A percentile compares a stretch with the other conserved stretches of the same genome.
Conservation (phyloP, 92 coral and sea anemone genomes). For the Parazoanthus atlanticus region DNA sequence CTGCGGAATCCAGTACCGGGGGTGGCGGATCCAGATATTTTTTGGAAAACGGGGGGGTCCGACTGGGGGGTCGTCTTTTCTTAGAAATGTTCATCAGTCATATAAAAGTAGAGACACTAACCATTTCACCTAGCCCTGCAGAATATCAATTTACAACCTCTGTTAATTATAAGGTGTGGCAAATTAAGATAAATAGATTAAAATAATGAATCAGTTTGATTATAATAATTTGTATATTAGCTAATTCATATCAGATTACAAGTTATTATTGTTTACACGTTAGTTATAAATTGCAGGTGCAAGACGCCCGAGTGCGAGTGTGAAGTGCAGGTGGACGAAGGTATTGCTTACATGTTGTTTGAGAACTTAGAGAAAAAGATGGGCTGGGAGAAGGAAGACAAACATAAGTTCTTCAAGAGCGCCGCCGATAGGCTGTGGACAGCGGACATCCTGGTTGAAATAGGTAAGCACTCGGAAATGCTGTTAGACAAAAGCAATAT, state of each 20-base stretch:
- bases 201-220: too few relatives aligned
- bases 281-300: slow-evolving; percentile 58
- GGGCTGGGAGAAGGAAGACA: slow-evolving; percentile 85
- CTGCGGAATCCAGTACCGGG: not conserved
- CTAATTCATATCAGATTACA: too few relatives aligned
- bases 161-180: too few relatives aligned
- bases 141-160: too few relatives aligned
- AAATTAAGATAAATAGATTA: not conserved
- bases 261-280: not conserved
- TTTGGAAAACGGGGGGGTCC: not conserved
- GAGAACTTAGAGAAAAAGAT: slow-evolving; percentile 87
- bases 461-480: slow-evolving; percentile 60
- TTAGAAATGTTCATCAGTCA: too few relatives aligned
- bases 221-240: too few relatives aligned
- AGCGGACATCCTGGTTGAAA: slow-evolving; percentile 70
- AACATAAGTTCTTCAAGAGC: slow-evolving; percentile 77
- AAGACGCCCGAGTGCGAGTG: slow-evolving; percentile 91
- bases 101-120: too few relatives aligned
- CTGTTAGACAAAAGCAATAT: not conserved
- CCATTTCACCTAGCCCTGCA: too few relatives aligned
- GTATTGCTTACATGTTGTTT: slow-evolving; percentile 92
- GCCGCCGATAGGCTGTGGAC: slow-evolving; percentile 85
- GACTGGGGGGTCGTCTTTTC: too few relatives aligned
- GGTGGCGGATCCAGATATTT: not conserved
- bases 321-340: slow-evolving; percentile 91